Base-by-base conservation (phyloP, 1,140 invertebrate genomes). In the Temnothorax curvispinosus region DNA sequence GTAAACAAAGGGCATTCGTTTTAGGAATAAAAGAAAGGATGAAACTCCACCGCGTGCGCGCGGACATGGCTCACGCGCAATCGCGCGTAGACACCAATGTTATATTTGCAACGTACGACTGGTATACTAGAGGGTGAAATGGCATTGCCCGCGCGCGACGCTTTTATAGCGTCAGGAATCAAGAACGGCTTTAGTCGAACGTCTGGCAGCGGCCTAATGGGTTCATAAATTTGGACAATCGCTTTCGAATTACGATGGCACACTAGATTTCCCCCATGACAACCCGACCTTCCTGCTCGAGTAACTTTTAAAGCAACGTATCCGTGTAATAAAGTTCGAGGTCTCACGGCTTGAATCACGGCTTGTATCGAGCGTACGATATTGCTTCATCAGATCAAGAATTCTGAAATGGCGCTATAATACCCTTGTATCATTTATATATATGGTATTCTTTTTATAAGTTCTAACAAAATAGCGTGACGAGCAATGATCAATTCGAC, bases 141-240 rank as follows among this genome's bases (percentile, higher is more conserved):
- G 87, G 76, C 65, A 76, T 71, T 47, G 87, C 62, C 18, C 52
- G 62, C 69, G 77, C 65, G 77, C 65, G 88, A 88, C 91, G 89
- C 87, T 85, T 91, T 91, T 91, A 91, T 91, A 89, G 81, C 89
- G 58, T 62, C 65, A 89, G 89, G 87, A 90, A 91, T 91, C 90
- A 91, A 41, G 78, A 69, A 81, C 38, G 67, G 90, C 87, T 91
- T 90, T 87, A 74, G 85, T 50, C 76, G 89, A 91, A 88, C 69
- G 89, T 91, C 84, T 64, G 21, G 89, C 58, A 69, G 86, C 77
- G 38, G 50, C 52, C 89, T 90, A 92, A 92, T 91, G 91, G 91
- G 58, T 92, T 91, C 91, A 92, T 92, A 92, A 92, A 92, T 92
- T 92, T 86, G 76, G 82, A 84, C 87, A 91, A 90, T 85, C 86